A percentile compares a stretch with the other conserved stretches of the same genome.
These are phyloP conservation scores for Blastobasis adustella DNA, from an alignment of 2,888 invertebrate genomes.

Conservation along the genomic window DNA sequence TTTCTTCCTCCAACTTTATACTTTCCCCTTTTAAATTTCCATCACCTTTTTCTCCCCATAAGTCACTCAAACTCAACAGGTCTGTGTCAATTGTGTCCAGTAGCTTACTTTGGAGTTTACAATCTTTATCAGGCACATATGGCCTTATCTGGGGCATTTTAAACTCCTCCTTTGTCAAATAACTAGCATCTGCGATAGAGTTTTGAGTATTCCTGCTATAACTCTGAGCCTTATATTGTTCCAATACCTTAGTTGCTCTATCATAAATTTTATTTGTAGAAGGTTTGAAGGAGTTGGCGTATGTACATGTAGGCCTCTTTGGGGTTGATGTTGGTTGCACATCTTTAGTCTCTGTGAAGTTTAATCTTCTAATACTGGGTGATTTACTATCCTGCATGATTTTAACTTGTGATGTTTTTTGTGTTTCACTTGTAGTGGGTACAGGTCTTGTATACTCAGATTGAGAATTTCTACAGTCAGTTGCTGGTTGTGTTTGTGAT, in stretches of 20 bases:
- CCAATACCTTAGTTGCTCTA: constrained; percentile 56
- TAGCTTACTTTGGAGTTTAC: constrained; percentile 33
- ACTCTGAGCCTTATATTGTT: constrained; percentile 56
- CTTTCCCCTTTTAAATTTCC: constrained; percentile 43
- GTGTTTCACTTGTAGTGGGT: constrained; percentile 4
- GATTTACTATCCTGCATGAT: constrained; percentile 25
- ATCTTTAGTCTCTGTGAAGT: constrained; percentile 52
- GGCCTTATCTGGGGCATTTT: constrained; percentile 63
- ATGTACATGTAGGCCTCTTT: constrained; percentile 30
- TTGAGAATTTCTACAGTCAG: no score
- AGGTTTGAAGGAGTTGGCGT: constrained; percentile 46
- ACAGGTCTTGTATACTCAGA: neutral
- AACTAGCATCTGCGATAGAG: constrained; percentile 31
- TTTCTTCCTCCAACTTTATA: constrained; percentile 83
- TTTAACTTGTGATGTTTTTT: constrained; percentile 1
- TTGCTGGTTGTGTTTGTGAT: no score
- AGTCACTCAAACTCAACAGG: constrained; percentile 75
- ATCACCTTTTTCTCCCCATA: constrained; percentile 75
- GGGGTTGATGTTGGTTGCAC: constrained; percentile 64
- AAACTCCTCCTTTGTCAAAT: constrained; percentile 47
- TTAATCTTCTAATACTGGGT: constrained; percentile 46
- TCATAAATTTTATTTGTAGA: constrained; percentile 63
- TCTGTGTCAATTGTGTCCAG: constrained; percentile 61
- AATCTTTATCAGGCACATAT: constrained; percentile 37
- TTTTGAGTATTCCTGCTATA: constrained; percentile 33